Base-by-base conservation (phyloP, 2,888 invertebrate species). In the Mechanitis mazaeus region DNA sequence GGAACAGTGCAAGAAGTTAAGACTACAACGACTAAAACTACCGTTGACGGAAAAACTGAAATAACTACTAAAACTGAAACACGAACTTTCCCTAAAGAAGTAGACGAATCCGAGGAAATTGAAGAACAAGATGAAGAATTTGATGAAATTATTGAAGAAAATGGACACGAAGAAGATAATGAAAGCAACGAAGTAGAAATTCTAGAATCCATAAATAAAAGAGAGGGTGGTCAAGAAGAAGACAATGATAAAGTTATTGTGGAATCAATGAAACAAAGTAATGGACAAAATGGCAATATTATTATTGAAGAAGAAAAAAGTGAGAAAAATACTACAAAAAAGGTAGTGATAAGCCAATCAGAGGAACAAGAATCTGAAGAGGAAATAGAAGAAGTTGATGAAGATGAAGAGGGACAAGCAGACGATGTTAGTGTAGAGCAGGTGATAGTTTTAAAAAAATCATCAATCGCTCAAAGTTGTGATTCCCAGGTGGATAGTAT, bases 21-120 rank as follows among this genome's bases (percentile, higher is more conserved):
- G 75, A 88, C 81, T 33, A 90, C 90, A 9, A 90, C 79, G 53
- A 90, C 88, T 47, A 88, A 77, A 74, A 89, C 87, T 2, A 90
- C 85, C 5, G 75, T 84, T 58, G 86, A 90, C 68, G 90, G 90
- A 12, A 87, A 79, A 70, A 87, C 86, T 38, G 85, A 87, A 75
- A 87, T 85, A 20, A 79, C 76, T 69, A 88, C 87, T 6, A 84
- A 83, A 77, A 89, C 83, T 20, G 86, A 89, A 72, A 89, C 84
- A n/a, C 82, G 72, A 64, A 83, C 78, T 50, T 77, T 83, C 67
- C 85, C 90, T 1, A 86, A 88, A 72, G 82, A 83, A 65, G 81
- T 76, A 57, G 81, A 79, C 46, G 80, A 73, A 69, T 81, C 78
- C 65, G 82, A 79, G 67, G 79, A 74, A 58, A 75, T 76, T 55